Evolutionary conservation across 2,888 invertebrate species (phyloP).

Genomic region (Rugalucina vietnamica): DNA sequence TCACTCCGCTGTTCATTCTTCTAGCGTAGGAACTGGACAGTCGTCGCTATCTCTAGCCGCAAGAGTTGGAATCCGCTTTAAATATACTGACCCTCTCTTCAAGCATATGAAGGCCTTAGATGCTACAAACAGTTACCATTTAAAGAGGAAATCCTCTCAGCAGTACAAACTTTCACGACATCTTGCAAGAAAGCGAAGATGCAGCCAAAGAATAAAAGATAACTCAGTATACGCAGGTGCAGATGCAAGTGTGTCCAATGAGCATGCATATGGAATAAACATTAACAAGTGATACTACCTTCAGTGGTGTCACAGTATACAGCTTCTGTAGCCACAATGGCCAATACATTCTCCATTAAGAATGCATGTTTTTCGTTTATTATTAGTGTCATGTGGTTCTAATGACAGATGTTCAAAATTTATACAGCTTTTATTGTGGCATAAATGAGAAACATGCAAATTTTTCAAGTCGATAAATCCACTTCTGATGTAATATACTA

Average conservation of each 20-base stretch:
- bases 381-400: too few species aligned
- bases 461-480: too few species aligned
- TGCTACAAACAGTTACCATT: not conserved
- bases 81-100: not conserved
- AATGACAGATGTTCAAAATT: too few species aligned
- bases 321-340: too few species aligned
- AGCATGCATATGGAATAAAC: conserved; percentile 2
- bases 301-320: too few species aligned
- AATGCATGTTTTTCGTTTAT: too few species aligned
- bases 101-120: not conserved
- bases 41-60: conserved; percentile 8
- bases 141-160: not conserved
- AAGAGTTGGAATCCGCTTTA: not conserved
- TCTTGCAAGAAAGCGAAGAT: not conserved
- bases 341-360: too few species aligned
- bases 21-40: conserved; percentile 13
- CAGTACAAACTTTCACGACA: not conserved
- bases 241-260: not conserved
- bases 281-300: not conserved
- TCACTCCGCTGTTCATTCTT: conserved; percentile 17
- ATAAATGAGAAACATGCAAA: too few species aligned
- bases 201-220: not conserved
- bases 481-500: too few species aligned
- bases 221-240: not conserved
- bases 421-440: too few species aligned